Evolutionary conservation across 2,888 invertebrate genomes (phyloP).

Genomic region (Rhingia campestris): DNA sequence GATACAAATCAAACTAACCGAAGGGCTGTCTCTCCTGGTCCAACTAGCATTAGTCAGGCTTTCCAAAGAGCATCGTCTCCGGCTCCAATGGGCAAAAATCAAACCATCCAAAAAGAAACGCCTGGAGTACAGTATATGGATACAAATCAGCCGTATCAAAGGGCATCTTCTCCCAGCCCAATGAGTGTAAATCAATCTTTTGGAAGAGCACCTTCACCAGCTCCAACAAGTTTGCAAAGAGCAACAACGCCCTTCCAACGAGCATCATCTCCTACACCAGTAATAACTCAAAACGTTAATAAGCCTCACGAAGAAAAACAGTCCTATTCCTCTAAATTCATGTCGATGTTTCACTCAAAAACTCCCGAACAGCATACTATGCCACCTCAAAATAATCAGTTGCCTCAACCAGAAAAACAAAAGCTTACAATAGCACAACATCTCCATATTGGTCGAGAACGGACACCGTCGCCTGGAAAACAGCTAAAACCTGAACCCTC

Average conservation of each 20-base stretch:
- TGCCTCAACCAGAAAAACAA: constrained; percentile 15
- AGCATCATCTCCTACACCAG: not conserved
- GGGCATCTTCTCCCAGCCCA: not conserved
- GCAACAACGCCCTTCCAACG: not conserved
- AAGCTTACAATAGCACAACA: constrained; percentile 37
- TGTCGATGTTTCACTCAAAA: constrained; percentile 79
- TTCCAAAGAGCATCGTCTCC: too few relatives aligned
- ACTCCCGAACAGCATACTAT: constrained; percentile 35
- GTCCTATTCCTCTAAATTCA: constrained; percentile 79
- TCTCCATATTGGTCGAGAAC: constrained; percentile 63
- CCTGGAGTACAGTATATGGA: not conserved
- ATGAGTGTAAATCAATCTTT: constrained; percentile 13
- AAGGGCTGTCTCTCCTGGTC: too few relatives aligned
- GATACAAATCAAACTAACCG: too few relatives aligned
- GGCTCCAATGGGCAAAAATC: too few relatives aligned
- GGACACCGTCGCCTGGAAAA: constrained; percentile 75
- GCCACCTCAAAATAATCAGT: not conserved
- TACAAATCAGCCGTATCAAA: not conserved
- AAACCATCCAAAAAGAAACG: too few relatives aligned
- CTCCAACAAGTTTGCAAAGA: not conserved
- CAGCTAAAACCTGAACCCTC: constrained; percentile 73
- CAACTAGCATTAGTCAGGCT: too few relatives aligned
- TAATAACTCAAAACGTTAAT: constrained; percentile 3
- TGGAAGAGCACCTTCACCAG: constrained; percentile 4
- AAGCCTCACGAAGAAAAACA: constrained; percentile 76